These are phyloP conservation scores for Oryzias dopingdopingensis DNA, from an alignment of 2,797 vertebrate genomes.

Conservation along the genomic window DNA sequence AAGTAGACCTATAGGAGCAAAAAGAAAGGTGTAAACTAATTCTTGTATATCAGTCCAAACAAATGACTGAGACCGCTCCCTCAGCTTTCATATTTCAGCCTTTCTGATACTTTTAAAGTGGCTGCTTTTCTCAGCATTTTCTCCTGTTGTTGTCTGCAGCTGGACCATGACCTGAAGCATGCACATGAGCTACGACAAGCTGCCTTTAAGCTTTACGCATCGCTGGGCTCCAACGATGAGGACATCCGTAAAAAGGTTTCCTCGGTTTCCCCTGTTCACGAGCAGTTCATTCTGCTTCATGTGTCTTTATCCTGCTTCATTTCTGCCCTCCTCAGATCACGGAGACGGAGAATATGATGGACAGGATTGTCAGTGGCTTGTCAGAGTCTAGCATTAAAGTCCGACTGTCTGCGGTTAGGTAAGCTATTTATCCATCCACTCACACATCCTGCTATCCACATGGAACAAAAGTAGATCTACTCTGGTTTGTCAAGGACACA, in stretches of 20 bases:
- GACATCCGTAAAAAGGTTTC: conserved; percentile 97
- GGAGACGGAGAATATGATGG: conserved; percentile 99
- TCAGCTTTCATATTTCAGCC: neutral
- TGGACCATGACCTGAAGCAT: conserved; percentile 98
- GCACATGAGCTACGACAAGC: conserved; percentile 97
- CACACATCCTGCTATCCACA: neutral
- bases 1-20: too few species aligned
- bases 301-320: conserved; percentile 19
- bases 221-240: conserved; percentile 97
- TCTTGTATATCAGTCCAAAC: too few species aligned
- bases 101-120: neutral
- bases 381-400: conserved; percentile 99
- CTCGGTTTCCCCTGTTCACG: neutral
- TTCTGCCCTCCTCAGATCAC: conserved; percentile 82
- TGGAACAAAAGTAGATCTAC: too few species aligned
- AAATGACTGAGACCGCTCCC: too few species aligned
- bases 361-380: conserved; percentile 96
- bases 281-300: neutral
- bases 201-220: conserved; percentile 98
- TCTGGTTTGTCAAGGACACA: too few species aligned
- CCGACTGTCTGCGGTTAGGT: conserved; percentile 96
- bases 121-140: neutral
- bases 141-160: conserved; percentile 67
- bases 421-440: neutral
- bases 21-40: too few species aligned